Conservation (phyloP, 2,797 vertebrate species). For the Pelodytes ibericus region DNA sequence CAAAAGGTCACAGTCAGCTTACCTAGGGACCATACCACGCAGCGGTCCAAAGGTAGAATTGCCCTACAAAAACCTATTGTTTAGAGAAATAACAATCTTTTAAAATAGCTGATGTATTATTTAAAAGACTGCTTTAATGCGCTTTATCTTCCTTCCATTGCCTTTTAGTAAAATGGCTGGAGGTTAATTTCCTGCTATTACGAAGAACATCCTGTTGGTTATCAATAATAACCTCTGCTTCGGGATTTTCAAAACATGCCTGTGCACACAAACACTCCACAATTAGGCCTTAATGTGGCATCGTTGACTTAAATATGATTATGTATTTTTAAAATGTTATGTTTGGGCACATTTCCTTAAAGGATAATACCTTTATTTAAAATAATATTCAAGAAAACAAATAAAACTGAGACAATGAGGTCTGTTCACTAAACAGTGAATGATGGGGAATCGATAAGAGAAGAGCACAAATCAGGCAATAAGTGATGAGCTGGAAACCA, state of each 20-base stretch:
- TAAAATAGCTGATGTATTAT: slow-evolving; percentile 37
- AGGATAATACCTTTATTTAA: no score
- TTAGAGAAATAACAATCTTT: slow-evolving; percentile 16
- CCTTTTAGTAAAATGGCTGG: slow-evolving; percentile 32
- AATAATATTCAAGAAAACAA: slow-evolving; percentile 14
- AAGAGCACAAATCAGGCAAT: no score
- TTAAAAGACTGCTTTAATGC: slow-evolving; percentile 4
- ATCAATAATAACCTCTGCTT: slow-evolving; percentile 36
- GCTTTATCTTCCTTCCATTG: slow-evolving; percentile 17
- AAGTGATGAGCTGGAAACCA: no score
- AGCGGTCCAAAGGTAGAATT: slow-evolving; percentile 1
- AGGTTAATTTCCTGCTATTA: slow-evolving; percentile 44
- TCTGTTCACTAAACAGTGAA: no score
- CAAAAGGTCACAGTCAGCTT: background rate
- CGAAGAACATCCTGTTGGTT: slow-evolving; percentile 34
- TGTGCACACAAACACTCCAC: no score
- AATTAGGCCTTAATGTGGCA: no score
- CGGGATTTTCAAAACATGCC: no score
- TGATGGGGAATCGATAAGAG: no score
- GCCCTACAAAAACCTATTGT: slow-evolving; percentile 1
- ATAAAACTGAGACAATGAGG: slow-evolving; percentile 10
- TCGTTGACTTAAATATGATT: no score
- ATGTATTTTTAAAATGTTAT: no score
- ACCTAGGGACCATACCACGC: background rate
- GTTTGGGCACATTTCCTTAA: no score